phyloP scores from a whole-genome alignment of 2,888 invertebrate genomes.

The Phengaris arion region DNA sequence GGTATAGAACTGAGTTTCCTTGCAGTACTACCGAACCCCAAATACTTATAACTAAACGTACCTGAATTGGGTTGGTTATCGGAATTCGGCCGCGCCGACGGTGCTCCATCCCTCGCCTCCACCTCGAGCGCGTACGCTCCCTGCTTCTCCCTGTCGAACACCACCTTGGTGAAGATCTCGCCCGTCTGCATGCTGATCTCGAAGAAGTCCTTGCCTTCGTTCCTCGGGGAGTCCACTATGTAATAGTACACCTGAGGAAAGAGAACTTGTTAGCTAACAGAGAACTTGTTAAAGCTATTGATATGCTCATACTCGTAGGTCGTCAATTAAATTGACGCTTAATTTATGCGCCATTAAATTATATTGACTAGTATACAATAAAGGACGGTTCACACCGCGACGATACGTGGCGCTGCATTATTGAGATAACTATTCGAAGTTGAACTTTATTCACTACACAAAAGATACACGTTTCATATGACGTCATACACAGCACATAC shows the following conservation, averaged over 20 bases:
- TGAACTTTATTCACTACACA: too few species aligned
- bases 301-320: too few species aligned
- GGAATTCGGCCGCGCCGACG: slow-evolving; percentile 96
- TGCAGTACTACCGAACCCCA: slow-evolving; percentile 44
- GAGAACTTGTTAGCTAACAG: neutral
- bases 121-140: slow-evolving; percentile 98
- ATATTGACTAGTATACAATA: too few species aligned
- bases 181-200: slow-evolving; percentile 97
- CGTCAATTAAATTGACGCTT: too few species aligned
- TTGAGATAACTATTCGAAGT: too few species aligned
- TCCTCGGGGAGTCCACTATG: slow-evolving; percentile 93
- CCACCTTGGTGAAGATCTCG: slow-evolving; percentile 95
- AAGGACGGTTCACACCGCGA: too few species aligned
- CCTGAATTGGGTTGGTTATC: slow-evolving; percentile 97
- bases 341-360: too few species aligned
- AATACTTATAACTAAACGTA: slow-evolving; percentile 62
- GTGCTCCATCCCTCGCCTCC: slow-evolving; percentile 96
- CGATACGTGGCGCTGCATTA: too few species aligned
- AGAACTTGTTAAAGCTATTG: too few species aligned
- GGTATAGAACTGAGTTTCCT: too few species aligned
- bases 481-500: too few species aligned
- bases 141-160: slow-evolving; percentile 98
- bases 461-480: too few species aligned
- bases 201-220: slow-evolving; percentile 97
- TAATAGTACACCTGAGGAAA: slow-evolving; percentile 91